A percentile compares a stretch with the other conserved stretches of the same genome.
Evolutionary conservation across 2,888 invertebrate genomes (phyloP).

Genomic region (Charanyca ferruginea): DNA sequence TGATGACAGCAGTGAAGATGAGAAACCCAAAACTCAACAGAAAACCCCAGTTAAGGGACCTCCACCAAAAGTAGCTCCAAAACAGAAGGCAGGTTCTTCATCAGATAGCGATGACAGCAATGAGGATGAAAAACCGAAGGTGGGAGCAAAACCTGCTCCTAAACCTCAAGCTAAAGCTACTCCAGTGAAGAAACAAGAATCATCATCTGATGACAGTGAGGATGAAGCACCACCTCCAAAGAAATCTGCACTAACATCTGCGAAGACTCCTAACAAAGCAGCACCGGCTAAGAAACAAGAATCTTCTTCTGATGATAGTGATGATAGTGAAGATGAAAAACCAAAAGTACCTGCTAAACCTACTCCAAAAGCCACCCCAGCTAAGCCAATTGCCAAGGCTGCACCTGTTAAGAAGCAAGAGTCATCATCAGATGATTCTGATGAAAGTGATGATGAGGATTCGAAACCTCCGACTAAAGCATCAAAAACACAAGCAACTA

Average conservation of each 20-base stretch:
- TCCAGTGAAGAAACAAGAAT: constrained; percentile 70
- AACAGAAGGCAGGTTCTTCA: constrained; percentile 58
- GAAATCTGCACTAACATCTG: constrained; percentile 68
- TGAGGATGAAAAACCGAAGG: constrained; percentile 79
- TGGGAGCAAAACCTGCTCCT: constrained; percentile 61
- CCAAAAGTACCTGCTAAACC: constrained; percentile 57
- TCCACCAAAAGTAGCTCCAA: constrained; percentile 60
- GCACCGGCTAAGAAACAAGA: constrained; percentile 64
- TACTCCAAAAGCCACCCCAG: constrained; percentile 63
- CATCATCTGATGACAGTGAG: constrained; percentile 80
- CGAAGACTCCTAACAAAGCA: constrained; percentile 58
- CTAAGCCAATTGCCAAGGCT: constrained; percentile 34
- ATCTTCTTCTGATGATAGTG: constrained; percentile 74
- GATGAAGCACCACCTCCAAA: constrained; percentile 66
- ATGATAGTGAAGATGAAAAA: constrained; percentile 79
- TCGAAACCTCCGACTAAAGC: constrained; percentile 58
- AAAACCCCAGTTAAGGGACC: constrained; percentile 67
- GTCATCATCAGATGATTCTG: constrained; percentile 77
- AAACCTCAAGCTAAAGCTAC: constrained; percentile 62
- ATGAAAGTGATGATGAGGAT: constrained; percentile 76
- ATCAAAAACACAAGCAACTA: constrained; percentile 48
- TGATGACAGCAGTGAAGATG: constrained; percentile 73
- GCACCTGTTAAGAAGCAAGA: constrained; percentile 65
- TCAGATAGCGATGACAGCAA: constrained; percentile 75
- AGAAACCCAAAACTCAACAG: constrained; percentile 72